phyloP scores from a whole-genome alignment of 2,888 invertebrate species.

The Drosophila maculinotata region DNA sequence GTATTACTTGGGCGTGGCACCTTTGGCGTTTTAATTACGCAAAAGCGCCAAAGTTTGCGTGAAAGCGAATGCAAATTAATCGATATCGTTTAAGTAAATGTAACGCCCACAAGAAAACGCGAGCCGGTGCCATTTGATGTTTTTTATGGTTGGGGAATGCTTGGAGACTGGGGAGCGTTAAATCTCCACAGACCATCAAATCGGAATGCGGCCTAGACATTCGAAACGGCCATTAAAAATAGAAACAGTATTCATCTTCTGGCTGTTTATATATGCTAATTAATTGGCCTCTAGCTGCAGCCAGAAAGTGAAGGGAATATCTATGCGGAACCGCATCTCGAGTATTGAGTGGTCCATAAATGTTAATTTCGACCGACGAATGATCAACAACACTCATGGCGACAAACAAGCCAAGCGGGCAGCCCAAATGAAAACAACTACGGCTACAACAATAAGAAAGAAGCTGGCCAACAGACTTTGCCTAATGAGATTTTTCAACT shows the following conservation, averaged over 20 bases:
- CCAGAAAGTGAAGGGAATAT: constrained; percentile 70
- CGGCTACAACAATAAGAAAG: constrained; percentile 24
- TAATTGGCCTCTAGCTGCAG: constrained; percentile 57
- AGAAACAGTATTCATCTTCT: constrained; percentile 38
- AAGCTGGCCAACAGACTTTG: constrained; percentile 41
- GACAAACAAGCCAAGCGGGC: constrained; percentile 27
- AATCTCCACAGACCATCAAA: constrained; percentile 34
- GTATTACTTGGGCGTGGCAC: constrained; percentile 69
- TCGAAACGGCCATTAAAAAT: constrained; percentile 36
- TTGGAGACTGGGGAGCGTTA: constrained; percentile 12
- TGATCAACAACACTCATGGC: constrained; percentile 57
- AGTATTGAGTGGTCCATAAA: constrained; percentile 54
- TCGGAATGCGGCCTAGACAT: constrained; percentile 17
- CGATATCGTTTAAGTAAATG: constrained; percentile 74
- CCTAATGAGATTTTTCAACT: constrained; percentile 80
- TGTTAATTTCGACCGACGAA: constrained; percentile 64
- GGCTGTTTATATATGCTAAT: constrained; percentile 74
- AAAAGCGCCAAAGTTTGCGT: constrained; percentile 62
- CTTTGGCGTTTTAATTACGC: constrained; percentile 78
- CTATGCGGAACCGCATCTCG: constrained; percentile 50
- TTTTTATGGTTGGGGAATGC: constrained; percentile 5
- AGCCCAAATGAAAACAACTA: constrained; percentile 35
- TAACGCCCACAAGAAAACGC: constrained; percentile 37
- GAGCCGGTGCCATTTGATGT: constrained; percentile 51
- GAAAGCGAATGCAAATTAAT: constrained; percentile 74